Conservation (phyloP, 2,888 invertebrate species). For the Hofmannophila pseudospretella region DNA sequence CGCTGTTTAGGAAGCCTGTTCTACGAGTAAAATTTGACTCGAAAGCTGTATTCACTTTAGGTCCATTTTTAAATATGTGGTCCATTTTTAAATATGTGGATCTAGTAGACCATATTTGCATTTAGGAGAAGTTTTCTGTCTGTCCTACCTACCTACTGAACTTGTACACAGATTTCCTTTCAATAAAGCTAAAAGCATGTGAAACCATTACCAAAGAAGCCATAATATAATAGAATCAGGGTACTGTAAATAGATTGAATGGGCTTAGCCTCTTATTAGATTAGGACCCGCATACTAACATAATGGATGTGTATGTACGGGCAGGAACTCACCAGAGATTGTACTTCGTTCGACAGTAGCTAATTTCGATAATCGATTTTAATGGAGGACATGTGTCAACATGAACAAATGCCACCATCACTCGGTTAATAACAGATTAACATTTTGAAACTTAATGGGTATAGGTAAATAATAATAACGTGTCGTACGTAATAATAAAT, state of each 20-base stretch:
- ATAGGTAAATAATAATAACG: too few relatives aligned
- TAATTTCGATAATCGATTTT: constrained; percentile 13
- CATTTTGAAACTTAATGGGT: too few relatives aligned
- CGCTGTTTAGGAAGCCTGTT: background rate
- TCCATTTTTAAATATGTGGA: too few relatives aligned
- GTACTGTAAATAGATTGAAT: constrained; percentile 40
- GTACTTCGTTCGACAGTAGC: constrained; percentile 3
- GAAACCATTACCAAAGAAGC: constrained; percentile 48
- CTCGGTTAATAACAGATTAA: too few relatives aligned
- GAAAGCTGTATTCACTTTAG: too few relatives aligned
- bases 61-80: too few relatives aligned
- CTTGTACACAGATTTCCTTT: too few relatives aligned
- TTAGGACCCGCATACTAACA: constrained; percentile 35
- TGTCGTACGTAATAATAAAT: too few relatives aligned
- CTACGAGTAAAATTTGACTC: too few relatives aligned
- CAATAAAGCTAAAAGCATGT: constrained; percentile 10
- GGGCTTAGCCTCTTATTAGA: constrained; percentile 54
- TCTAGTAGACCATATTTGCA: too few relatives aligned
- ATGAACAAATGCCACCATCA: constrained; percentile 3
- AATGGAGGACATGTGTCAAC: constrained; percentile 9
- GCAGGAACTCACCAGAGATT: background rate
- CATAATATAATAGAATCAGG: constrained; percentile 39
- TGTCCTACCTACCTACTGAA: too few relatives aligned
- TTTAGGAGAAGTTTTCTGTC: too few relatives aligned
- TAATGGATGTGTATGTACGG: constrained; percentile 20